Evolutionary conservation across 2,888 invertebrate species (phyloP).

Genomic region (Volucella zonaria): DNA sequence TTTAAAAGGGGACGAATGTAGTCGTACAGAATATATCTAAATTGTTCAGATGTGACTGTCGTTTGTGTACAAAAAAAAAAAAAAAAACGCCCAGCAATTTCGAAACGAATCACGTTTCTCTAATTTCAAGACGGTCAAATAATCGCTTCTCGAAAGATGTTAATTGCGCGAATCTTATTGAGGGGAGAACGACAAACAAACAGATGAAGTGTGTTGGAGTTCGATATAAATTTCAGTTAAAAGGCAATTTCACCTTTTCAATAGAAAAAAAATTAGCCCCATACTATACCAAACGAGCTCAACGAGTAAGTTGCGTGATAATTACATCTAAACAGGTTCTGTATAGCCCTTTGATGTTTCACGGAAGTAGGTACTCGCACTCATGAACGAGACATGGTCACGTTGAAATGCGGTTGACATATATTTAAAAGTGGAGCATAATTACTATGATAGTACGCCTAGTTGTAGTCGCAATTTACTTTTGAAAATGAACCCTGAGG

Average conservation of each 20-base stretch:
- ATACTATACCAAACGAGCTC: no score
- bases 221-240: neutral
- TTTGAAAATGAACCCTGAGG: no score
- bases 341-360: no score
- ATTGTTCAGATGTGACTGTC: neutral
- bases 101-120: constrained; percentile 34
- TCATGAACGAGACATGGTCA: neutral
- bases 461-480: no score
- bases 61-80: constrained; percentile 36
- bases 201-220: neutral
- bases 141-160: constrained; percentile 12
- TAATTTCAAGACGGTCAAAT: constrained; percentile 16
- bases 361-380: no score
- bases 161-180: constrained; percentile 23
- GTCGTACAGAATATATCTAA: neutral
- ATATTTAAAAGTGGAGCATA: neutral
- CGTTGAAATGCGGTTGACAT: neutral
- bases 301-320: no score
- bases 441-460: no score
- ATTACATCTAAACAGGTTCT: no score
- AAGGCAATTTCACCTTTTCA: neutral
- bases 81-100: neutral
- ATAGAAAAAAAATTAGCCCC: no score
- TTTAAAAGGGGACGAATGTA: neutral
- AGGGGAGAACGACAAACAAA: neutral